These are phyloP conservation scores for Porites cylindrica DNA, from an alignment of 92 coral and sea anemone genomes.

Conservation along the genomic window DNA sequence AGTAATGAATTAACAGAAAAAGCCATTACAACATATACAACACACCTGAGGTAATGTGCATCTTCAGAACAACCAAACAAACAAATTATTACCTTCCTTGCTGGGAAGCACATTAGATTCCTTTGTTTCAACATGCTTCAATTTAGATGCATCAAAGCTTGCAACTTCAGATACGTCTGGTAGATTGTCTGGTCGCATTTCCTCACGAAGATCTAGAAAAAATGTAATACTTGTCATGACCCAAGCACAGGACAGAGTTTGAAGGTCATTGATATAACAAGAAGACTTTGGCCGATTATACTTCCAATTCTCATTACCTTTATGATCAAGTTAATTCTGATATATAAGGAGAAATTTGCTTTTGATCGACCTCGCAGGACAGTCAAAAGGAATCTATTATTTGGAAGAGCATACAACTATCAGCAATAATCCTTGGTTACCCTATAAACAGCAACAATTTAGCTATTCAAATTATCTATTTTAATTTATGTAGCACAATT, in stretches of 20 bases:
- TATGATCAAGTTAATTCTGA: no score
- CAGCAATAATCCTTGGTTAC: background rate
- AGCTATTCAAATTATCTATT: background rate
- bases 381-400: no score
- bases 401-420: no score
- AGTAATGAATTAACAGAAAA: no score
- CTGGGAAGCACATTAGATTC: conserved; percentile 80
- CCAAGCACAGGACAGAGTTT: no score
- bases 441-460: background rate
- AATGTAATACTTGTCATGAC: background rate
- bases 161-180: conserved; percentile 81
- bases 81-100: conserved; percentile 60
- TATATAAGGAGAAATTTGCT: no score
- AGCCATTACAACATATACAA: background rate
- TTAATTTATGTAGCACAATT: background rate
- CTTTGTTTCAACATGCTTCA: conserved; percentile 78
- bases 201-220: conserved; percentile 67
- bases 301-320: no score
- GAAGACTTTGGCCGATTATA: no score
- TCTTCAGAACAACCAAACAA: no score
- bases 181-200: conserved; percentile 75
- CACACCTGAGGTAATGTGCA: background rate
- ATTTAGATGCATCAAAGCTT: conserved; percentile 63
- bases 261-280: no score
- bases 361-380: no score